Conservation (phyloP, 2,797 vertebrate species). For the Pteropus rufus region DNA sequence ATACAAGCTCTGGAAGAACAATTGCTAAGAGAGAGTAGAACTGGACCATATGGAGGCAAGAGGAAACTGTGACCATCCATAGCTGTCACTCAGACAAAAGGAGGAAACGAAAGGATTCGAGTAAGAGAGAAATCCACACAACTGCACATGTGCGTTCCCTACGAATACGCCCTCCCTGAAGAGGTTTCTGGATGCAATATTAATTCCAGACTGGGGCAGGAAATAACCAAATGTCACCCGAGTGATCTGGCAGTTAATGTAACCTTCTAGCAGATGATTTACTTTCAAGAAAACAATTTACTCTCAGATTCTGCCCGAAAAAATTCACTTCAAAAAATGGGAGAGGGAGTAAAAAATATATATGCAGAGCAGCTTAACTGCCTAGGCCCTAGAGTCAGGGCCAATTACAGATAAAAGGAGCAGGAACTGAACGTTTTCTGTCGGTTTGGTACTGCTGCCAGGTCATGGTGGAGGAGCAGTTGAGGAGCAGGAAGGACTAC, state of each 20-base stretch:
- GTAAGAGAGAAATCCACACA: background rate
- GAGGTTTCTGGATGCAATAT: slow-evolving; percentile 32
- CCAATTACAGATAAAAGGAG: background rate
- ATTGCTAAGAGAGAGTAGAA: background rate
- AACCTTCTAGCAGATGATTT: slow-evolving; percentile 3
- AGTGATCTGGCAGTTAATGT: slow-evolving; percentile 35
- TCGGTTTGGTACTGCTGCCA: background rate
- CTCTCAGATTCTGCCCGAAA: background rate
- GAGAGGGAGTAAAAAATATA: background rate
- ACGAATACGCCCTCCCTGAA: background rate
- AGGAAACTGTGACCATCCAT: background rate
- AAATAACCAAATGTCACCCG: slow-evolving; percentile 45
- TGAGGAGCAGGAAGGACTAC: background rate
- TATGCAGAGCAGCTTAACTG: background rate
- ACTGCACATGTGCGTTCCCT: background rate
- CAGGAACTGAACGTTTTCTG: background rate
- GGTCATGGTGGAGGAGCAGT: background rate
- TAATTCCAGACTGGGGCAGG: slow-evolving; percentile 28
- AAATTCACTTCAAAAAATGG: slow-evolving; percentile 11
- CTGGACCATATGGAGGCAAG: fast-evolving
- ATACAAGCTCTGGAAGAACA: background rate
- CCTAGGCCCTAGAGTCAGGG: background rate
- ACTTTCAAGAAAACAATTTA: slow-evolving; percentile 36
- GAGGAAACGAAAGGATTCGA: background rate
- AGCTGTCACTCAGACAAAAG: background rate